These are phyloP conservation scores for Machimus atricapillus DNA, from an alignment of 2,888 invertebrate species.

Conservation along the genomic window DNA sequence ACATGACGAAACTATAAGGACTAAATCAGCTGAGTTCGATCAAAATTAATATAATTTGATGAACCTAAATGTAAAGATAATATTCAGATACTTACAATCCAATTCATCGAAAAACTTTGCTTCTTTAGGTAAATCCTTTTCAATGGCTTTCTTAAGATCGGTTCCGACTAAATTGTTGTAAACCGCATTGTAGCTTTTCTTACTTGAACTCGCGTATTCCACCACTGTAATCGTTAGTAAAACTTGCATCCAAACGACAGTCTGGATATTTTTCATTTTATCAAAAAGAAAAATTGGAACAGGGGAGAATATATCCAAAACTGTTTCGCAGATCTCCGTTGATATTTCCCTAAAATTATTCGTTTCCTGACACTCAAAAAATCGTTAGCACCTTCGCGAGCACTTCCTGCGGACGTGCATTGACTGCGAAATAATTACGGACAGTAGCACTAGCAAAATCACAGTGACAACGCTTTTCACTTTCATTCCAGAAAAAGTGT, in stretches of 20 bases:
- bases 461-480: conserved; percentile 22
- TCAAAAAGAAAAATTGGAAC: background rate
- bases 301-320: background rate
- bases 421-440: background rate
- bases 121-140: conserved; percentile 60
- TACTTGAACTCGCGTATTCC: background rate
- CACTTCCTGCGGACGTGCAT: background rate
- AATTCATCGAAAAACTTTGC: conserved; percentile 76
- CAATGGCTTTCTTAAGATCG: conserved; percentile 56
- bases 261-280: conserved; percentile 29
- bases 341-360: background rate
- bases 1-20: no score
- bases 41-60: background rate
- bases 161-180: conserved; percentile 57
- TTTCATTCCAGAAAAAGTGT: conserved; percentile 22
- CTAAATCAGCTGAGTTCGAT: no score
- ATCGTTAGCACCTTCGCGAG: background rate
- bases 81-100: conserved; percentile 68
- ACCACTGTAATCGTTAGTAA: background rate
- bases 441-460: background rate
- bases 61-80: background rate
- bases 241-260: background rate
- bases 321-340: background rate
- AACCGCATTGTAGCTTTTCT: conserved; percentile 55
- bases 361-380: background rate